Percentiles rank a stretch among this genome's conserved stretches.
phyloP scores from a whole-genome alignment of 2,797 vertebrate genomes.

The Carapus acus region DNA sequence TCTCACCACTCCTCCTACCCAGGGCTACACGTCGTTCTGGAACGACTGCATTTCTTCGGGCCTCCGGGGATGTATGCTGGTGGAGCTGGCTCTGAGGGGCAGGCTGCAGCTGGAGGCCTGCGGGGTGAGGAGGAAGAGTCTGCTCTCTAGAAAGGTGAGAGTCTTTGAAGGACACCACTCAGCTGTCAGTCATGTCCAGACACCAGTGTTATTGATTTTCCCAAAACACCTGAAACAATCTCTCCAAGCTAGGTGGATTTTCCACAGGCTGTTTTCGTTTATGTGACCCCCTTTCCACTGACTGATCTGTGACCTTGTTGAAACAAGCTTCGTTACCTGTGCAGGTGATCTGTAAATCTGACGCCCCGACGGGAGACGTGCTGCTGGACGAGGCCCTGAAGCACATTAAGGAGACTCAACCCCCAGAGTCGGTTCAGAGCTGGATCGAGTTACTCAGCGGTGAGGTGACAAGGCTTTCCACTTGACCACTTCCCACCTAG shows the following conservation, averaged over 20 bases:
- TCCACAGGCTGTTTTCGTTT: too few relatives aligned
- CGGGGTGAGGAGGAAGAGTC: constrained; percentile 92
- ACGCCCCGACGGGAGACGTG: constrained; percentile 91
- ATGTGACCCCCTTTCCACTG: too few relatives aligned
- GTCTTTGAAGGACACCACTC: too few relatives aligned
- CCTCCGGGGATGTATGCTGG: constrained; percentile 94
- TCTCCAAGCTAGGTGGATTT: too few relatives aligned
- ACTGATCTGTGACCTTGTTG: too few relatives aligned
- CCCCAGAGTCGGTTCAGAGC: constrained; percentile 93
- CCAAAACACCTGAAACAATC: too few relatives aligned
- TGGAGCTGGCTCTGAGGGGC: constrained; percentile 89
- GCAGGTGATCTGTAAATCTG: constrained; percentile 93
- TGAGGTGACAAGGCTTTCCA: too few relatives aligned
- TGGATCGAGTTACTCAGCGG: constrained; percentile 96
- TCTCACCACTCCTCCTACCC: constrained; percentile 16
- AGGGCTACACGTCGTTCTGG: constrained; percentile 99
- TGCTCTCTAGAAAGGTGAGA: constrained; percentile 90
- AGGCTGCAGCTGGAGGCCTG: constrained; percentile 89
- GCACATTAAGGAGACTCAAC: constrained; percentile 92
- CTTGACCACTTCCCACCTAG: too few relatives aligned
- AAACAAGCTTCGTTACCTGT: constrained; percentile 22
- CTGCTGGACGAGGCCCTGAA: constrained; percentile 93
- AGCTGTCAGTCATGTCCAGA: too few relatives aligned
- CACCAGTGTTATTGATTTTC: too few relatives aligned
- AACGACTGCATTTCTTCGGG: constrained; percentile 98